Conservation (phyloP, 2,113 vertebrate genomes). For the Petromus typicus region DNA sequence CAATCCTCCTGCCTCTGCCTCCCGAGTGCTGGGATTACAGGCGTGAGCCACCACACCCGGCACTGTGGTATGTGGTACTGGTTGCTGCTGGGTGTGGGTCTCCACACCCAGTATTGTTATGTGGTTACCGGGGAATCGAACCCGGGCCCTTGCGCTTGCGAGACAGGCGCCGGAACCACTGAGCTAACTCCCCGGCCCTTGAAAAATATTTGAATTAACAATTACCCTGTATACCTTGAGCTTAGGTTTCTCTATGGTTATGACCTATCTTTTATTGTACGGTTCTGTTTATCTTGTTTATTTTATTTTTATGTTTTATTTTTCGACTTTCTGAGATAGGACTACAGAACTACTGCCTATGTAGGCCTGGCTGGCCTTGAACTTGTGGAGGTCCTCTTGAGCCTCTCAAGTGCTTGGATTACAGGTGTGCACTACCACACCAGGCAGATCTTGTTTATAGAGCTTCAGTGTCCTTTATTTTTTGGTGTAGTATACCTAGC, state of each 20-base stretch:
- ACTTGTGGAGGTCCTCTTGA: neutral
- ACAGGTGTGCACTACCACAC: neutral
- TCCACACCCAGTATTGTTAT: no score
- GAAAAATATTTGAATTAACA: conserved; percentile 14
- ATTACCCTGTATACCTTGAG: conserved; percentile 1
- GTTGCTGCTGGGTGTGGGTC: no score
- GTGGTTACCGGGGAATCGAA: no score
- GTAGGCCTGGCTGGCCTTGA: neutral
- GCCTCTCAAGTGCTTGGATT: neutral
- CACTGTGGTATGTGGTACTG: no score
- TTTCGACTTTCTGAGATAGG: neutral
- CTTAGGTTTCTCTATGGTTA: neutral
- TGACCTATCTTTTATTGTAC: neutral
- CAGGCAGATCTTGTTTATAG: neutral
- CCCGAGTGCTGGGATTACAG: no score
- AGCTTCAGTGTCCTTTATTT: neutral
- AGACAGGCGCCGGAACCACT: no score
- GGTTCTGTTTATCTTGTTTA: neutral
- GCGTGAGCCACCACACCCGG: no score
- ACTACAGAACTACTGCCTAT: neutral
- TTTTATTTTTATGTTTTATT: neutral
- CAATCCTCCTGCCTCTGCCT: no score
- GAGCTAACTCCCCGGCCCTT: no score
- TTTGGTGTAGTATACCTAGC: neutral
- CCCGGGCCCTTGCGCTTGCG: no score